Base-by-base conservation (phyloP, 2,797 vertebrate genomes). In the Cuculus canorus region DNA sequence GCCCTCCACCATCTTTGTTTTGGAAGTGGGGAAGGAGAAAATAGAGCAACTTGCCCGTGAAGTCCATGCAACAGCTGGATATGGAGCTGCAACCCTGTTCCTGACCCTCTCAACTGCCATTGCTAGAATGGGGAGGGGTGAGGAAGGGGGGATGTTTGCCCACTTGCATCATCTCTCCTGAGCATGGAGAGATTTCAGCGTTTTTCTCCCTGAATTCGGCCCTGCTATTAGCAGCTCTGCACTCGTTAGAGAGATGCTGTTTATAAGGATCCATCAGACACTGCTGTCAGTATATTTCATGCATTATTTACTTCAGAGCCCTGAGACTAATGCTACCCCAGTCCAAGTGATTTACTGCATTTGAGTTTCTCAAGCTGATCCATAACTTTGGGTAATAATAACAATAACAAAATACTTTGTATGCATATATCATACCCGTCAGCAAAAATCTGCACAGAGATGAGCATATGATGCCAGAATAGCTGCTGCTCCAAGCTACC, bases 311-410 rank as follows among this genome's bases (percentile, higher is more conserved):
- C 93, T 95, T 96, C 82, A 69, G 76, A 94, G 87, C 88, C 80
- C 71, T 95, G 93, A 97, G 92, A 91, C 93, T 96, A 95, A 95
- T 89, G 87, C 83, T 95, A 60, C 92, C 77, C 82, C 52, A 90
- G 68, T 95, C 88, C 90, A 66, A 85, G 71, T 96, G 95, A 95
- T 96, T 93, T 94, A 96, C 86, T 89, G 86, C 96, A 92, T 95
- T 91, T 92, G 80, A 92, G 79, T 94, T 95, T 96, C 93, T 96
- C 86, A 90, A 91, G 92, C 93, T 93, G 95, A 96, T 96, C 94
- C 95, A 94, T 96, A 96, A 96, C 92, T 97, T 95, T 85, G 91
- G 84, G 90, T 89, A 95, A 93, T 96, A 95, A 95, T 92, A 96
- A 96, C 93, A 93, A 95, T 95, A 95, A 93, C 75, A 92, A 85